These are phyloP conservation scores for Rhagophthalmus giganteus DNA, from an alignment of 2,888 invertebrate genomes.

Conservation along the genomic window DNA sequence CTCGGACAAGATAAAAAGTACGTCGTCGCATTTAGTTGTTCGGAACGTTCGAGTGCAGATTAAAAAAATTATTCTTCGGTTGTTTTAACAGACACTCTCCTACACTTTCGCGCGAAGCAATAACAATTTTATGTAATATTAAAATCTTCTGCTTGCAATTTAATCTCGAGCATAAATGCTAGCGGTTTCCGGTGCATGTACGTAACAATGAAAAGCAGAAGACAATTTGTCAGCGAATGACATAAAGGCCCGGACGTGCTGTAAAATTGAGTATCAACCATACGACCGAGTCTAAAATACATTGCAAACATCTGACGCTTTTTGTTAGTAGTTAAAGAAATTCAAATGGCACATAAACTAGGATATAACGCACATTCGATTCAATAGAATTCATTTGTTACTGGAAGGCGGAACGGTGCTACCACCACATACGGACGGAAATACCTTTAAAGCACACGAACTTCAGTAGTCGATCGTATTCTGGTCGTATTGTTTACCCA, in stretches of 20 bases:
- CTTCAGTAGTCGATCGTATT: slow-evolving; percentile 22
- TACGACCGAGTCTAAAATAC: slow-evolving; percentile 5
- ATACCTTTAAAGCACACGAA: slow-evolving; percentile 9
- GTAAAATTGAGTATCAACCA: slow-evolving; percentile 17
- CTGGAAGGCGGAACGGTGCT: slow-evolving; percentile 19
- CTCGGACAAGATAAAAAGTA: no score
- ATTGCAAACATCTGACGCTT: slow-evolving; percentile 23
- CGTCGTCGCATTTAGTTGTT: no score
- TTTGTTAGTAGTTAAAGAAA: slow-evolving; percentile 21
- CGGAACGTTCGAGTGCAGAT: no score
- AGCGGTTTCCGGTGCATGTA: slow-evolving; percentile 18
- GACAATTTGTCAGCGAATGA: slow-evolving; percentile 26
- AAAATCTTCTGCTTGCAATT: no score
- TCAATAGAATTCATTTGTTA: slow-evolving; percentile 25
- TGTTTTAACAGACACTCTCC: no score
- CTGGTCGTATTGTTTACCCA: slow-evolving; percentile 31
- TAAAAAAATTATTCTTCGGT: no score
- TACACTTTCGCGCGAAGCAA: no score
- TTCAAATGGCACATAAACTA: slow-evolving; percentile 24
- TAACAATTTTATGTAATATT: no score
- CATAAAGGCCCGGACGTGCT: slow-evolving; percentile 23
- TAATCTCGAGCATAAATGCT: no score
- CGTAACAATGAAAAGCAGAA: slow-evolving; percentile 17
- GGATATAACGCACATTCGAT: slow-evolving; percentile 20
- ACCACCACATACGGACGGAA: slow-evolving; percentile 23